These are phyloP conservation scores for Macheiramphus alcinus DNA, from an alignment of 2,113 vertebrate genomes.

Conservation along the genomic window DNA sequence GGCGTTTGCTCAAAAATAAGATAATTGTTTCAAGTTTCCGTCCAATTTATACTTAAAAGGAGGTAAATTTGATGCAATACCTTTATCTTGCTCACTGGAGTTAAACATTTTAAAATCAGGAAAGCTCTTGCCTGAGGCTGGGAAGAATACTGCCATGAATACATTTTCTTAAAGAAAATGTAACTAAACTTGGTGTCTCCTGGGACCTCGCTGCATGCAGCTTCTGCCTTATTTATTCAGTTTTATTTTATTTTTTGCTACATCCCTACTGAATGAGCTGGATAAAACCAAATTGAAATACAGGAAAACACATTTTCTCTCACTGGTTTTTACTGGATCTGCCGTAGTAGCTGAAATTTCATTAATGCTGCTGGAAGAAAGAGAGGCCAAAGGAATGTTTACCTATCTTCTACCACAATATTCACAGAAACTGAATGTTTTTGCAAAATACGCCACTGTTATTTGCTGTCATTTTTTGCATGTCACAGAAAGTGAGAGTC, in stretches of 20 bases:
- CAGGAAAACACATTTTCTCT: neutral
- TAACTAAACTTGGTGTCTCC: neutral
- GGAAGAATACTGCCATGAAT: neutral
- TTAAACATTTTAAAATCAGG: neutral
- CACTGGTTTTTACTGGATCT: neutral
- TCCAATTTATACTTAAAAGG: neutral
- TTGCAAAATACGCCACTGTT: neutral
- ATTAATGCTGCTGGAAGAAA: neutral
- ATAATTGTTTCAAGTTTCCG: neutral
- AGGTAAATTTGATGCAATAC: neutral
- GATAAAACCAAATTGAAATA: neutral
- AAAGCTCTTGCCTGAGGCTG: neutral
- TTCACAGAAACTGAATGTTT: neutral
- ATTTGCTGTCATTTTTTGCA: neutral
- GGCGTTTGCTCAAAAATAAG: neutral
- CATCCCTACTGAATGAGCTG: neutral
- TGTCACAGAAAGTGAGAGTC: neutral
- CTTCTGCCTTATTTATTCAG: constrained; percentile 26
- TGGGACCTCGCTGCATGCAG: neutral
- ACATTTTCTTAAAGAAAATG: constrained; percentile 35
- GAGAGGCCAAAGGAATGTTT: neutral
- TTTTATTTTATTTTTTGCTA: neutral
- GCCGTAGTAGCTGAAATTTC: neutral
- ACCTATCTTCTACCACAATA: neutral
- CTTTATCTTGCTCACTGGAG: neutral